Evolutionary conservation across 2,888 invertebrate genomes (phyloP).

Genomic region (Dorcus hopei): DNA sequence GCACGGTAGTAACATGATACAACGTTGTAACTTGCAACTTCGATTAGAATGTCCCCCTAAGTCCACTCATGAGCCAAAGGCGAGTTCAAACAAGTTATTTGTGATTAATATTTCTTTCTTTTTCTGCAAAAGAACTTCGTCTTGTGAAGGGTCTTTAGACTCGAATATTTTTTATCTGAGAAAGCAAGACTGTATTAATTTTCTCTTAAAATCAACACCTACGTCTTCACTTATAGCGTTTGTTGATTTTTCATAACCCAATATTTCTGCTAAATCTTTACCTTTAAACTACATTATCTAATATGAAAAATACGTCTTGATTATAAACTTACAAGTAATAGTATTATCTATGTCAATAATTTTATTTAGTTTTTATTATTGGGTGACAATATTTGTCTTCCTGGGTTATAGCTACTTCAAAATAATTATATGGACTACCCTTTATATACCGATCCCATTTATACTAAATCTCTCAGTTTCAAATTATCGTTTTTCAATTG

Average conservation of each 20-base stretch:
- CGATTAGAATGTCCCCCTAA: no score
- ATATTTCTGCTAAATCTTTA: background rate
- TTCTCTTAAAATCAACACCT: no score
- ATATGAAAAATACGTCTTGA: background rate
- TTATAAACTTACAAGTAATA: background rate
- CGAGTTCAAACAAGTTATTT: no score
- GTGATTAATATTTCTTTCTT: background rate
- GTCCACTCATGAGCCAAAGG: no score
- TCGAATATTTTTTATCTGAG: slow-evolving; percentile 4
- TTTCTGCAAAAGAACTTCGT: slow-evolving; percentile 5
- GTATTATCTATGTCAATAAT: background rate
- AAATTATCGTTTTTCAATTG: no score
- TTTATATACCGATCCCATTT: background rate
- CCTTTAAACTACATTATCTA: slow-evolving; percentile 3
- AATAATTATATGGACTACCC: background rate
- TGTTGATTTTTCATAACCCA: background rate
- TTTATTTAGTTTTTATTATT: background rate
- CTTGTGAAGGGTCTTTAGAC: slow-evolving; percentile 4
- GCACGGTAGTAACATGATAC: no score
- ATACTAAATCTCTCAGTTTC: background rate
- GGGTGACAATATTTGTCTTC: background rate
- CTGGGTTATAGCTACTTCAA: background rate
- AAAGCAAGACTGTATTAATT: slow-evolving; percentile 4
- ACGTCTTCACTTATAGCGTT: slow-evolving; percentile 2
- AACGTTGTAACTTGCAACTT: no score